These are phyloP conservation scores for Olivierus martensii DNA, from an alignment of 1,140 invertebrate species.

Conservation along the genomic window DNA sequence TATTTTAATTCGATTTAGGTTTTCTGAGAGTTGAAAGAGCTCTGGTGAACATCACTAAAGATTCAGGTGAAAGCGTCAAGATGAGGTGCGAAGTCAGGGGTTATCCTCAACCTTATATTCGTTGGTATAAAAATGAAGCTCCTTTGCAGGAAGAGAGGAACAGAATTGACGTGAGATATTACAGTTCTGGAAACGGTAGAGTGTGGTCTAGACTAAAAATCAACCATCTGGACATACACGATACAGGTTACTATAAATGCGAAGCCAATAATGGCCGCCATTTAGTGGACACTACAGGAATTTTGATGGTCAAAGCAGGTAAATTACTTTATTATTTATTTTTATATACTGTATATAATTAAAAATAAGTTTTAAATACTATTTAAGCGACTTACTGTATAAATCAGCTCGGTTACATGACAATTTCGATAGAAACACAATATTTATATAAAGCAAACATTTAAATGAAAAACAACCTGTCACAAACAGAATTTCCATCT, in stretches of 20 bases:
- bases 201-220: conserved; percentile 41
- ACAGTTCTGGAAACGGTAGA: conserved; percentile 13
- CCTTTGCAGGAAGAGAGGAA: conserved; percentile 38
- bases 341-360: no score
- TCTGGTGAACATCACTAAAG: conserved; percentile 43
- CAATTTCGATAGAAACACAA: no score
- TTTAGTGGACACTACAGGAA: conserved; percentile 42
- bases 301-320: conserved; percentile 41
- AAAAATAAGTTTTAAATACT: no score
- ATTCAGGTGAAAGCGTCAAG: conserved; percentile 42
- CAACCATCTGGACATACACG: conserved; percentile 43
- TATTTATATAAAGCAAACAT: no score
- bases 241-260: conserved; percentile 55
- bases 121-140: conserved; percentile 52
- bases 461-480: no score
- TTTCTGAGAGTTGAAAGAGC: conserved; percentile 8
- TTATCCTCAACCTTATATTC: conserved; percentile 41
- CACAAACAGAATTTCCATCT: no score
- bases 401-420: no score
- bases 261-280: conserved; percentile 44
- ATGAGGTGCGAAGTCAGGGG: conserved; percentile 51
- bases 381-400: no score
- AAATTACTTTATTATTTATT: conserved; percentile 6
- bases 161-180: conserved; percentile 37
- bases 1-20: not conserved